Conservation (phyloP, 2,797 vertebrate genomes). For the Myotis pilosus region DNA sequence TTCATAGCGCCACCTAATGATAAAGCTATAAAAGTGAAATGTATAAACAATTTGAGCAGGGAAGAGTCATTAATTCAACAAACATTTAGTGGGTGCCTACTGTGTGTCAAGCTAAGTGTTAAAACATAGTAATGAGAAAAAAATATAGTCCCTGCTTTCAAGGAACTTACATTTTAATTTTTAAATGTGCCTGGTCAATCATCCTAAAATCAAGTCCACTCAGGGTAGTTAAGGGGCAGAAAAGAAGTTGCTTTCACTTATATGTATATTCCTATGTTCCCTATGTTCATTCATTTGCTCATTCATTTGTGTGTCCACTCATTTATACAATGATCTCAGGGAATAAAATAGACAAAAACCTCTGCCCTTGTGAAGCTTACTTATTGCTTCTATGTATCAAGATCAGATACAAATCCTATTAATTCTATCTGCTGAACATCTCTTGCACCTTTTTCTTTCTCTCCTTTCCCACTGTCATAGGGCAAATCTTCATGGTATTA, state of each 20-base stretch:
- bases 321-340: background rate
- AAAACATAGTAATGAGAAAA: background rate
- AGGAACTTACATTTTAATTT: background rate
- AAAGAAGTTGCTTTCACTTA: background rate
- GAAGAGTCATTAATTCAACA: slow-evolving; percentile 22
- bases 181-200: background rate
- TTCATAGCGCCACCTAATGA: slow-evolving; percentile 73
- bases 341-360: background rate
- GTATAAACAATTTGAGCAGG: background rate
- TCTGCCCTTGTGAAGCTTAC: background rate
- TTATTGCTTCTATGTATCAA: background rate
- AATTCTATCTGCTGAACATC: background rate
- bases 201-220: background rate
- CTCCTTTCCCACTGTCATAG: background rate
- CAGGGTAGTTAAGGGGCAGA: background rate
- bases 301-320: background rate
- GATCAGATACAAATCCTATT: background rate
- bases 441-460: background rate
- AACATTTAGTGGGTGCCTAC: background rate
- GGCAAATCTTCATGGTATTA: background rate
- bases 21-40: slow-evolving; percentile 1
- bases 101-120: background rate
- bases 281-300: background rate
- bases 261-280: background rate
- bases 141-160: background rate